Conservation (phyloP, 2,888 invertebrate genomes). For the Anoplius nigerrimus region DNA sequence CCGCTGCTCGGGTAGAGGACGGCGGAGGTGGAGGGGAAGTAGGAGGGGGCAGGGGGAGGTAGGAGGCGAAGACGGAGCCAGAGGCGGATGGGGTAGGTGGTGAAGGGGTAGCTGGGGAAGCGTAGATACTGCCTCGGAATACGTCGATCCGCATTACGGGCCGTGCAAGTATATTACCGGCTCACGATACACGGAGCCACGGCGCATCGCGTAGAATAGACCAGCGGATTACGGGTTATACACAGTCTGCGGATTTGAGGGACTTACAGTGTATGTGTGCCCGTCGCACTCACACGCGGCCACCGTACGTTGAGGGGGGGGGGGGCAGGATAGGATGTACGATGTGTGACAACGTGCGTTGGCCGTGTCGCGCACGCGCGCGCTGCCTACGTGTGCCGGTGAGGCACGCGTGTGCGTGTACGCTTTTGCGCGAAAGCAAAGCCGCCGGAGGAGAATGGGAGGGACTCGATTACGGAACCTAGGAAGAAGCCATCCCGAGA, state of each 20-base stretch:
- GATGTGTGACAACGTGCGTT: neutral
- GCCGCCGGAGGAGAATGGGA: slow-evolving; percentile 10
- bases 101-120: slow-evolving; percentile 5
- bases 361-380: neutral
- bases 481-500: slow-evolving; percentile 63
- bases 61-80: neutral
- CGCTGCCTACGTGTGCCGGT: slow-evolving; percentile 16
- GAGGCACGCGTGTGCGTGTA: slow-evolving; percentile 24
- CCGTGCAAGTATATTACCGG: slow-evolving; percentile 50
- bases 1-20: too few relatives aligned
- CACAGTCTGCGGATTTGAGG: slow-evolving; percentile 60
- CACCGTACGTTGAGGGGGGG: too few relatives aligned
- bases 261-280: slow-evolving; percentile 37
- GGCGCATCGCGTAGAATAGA: slow-evolving; percentile 55
- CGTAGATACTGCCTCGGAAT: slow-evolving; percentile 11
- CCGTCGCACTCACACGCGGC: neutral
- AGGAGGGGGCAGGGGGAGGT: neutral
- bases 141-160: slow-evolving; percentile 48
- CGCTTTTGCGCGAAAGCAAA: slow-evolving; percentile 3
- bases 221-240: slow-evolving; percentile 63
- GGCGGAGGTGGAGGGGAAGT: neutral
- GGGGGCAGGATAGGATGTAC: neutral
- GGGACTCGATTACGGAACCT: slow-evolving; percentile 61
- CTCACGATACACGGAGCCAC: slow-evolving; percentile 51
- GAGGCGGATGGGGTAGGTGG: neutral